Evolutionary conservation across 2,888 invertebrate species (phyloP), one percentile per base, ranked within the genome.

Genomic region (Stenolophus ochropezus): DNA sequence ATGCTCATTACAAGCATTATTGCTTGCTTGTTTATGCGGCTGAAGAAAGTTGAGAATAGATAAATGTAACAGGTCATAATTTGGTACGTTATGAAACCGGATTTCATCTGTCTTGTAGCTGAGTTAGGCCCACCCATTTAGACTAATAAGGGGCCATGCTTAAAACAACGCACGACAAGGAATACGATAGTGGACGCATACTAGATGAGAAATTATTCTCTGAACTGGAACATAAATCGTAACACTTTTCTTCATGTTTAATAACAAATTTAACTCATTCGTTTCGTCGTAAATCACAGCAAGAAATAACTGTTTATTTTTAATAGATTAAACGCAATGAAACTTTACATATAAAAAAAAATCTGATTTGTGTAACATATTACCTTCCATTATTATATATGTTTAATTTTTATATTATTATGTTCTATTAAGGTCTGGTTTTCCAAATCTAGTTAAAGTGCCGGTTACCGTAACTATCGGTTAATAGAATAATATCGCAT

Each of bases 41-140:
- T 14, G 18, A 51, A 51, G 18, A 51, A 51, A 51, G 51, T 16
- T 14, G 14, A 11, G 11, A 42, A 42, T 42, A 51, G 51, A 51
- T 14, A 51, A 16, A 51, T 51, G 21, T 61, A 61, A 61, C 61
- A 25, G 25, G 61, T 61, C 61, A n/a, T 61, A 61, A 61, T 23
- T 25, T 61, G 14, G n/a, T 21, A 14, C 21, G 61, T n/a, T 56
- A 61, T 14, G 23, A 61, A 61, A 61, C 61, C 61, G 61, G 61
- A 61, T 61, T 61, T 25, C 25, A 25, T 23, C 61, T 61, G 61
- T 61, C 61, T 61, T 61, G 23, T 25, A 14, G 61, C 4, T 16
- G 14, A 61, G 16, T n/a, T 61, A 21, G 61, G 61, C 61, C 61
- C 61, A 61, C 61, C 61, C 61, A 61, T 61, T 61, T 61, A 25